A percentile compares a stretch with the other conserved stretches of the same genome.
These are phyloP conservation scores for Streptopelia turtur DNA, from an alignment of 2,797 vertebrate species.

Conservation along the genomic window DNA sequence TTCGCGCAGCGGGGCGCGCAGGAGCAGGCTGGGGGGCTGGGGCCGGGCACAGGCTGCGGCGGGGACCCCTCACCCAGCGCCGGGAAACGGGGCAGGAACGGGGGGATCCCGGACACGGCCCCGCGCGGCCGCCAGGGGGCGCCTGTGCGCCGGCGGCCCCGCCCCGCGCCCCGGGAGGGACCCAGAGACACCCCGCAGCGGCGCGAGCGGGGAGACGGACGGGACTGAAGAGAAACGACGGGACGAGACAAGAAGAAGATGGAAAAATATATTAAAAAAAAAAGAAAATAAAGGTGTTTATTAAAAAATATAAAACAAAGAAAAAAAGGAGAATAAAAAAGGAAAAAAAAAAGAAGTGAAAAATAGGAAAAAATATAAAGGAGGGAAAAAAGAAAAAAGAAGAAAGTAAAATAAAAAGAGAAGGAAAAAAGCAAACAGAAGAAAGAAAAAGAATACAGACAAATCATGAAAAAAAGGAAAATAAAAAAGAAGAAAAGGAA, in stretches of 20 bases:
- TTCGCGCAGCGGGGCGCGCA: neutral
- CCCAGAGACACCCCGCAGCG: no score
- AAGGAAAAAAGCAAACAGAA: neutral
- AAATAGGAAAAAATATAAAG: no score
- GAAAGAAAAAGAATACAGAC: no score
- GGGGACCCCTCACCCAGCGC: neutral
- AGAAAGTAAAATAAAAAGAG: neutral
- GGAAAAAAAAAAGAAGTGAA: neutral
- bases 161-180: no score
- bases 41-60: neutral
- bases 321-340: neutral
- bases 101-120: neutral
- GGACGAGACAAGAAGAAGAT: no score
- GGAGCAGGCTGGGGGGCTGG: neutral
- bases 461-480: no score
- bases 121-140: neutral
- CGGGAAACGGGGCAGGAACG: accelerated
- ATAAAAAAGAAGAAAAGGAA: neutral
- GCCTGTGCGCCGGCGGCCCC: neutral
- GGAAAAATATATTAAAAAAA: no score
- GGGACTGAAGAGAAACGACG: no score
- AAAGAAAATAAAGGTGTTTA: no score
- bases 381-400: neutral
- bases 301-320: accelerated
- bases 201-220: no score